phyloP scores from a whole-genome alignment of 2,888 invertebrate genomes.

The Ophion slaviceki region DNA sequence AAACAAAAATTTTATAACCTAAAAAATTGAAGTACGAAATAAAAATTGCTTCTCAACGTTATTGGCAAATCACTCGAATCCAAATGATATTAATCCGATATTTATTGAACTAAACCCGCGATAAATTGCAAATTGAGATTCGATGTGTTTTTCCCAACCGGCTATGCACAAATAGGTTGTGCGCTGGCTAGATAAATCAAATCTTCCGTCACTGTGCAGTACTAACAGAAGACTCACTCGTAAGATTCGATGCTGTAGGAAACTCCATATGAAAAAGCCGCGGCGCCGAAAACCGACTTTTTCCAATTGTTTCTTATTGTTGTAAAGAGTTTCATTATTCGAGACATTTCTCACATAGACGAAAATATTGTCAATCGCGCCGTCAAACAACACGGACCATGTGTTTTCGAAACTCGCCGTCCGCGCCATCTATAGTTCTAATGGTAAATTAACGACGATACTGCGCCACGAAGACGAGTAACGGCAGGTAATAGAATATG shows the following conservation, averaged over 20 bases:
- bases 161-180: conserved; percentile 16
- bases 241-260: conserved; percentile 89
- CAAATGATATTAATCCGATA: not conserved
- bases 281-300: conserved; percentile 90
- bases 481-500: not conserved
- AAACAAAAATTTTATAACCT: too few species aligned
- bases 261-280: conserved; percentile 89
- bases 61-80: not conserved
- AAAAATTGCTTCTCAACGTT: not conserved
- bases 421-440: conserved; percentile 13
- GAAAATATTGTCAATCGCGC: not conserved
- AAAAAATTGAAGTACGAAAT: too few species aligned
- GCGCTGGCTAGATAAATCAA: not conserved
- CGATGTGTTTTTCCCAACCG: not conserved
- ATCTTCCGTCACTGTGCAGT: not conserved
- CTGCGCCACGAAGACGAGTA: not conserved
- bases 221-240: conserved; percentile 86
- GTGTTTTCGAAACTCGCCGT: not conserved
- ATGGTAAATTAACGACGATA: not conserved
- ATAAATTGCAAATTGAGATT: not conserved
- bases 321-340: conserved; percentile 87
- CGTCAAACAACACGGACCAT: not conserved
- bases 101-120: not conserved
- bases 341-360: conserved; percentile 60
- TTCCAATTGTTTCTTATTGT: conserved; percentile 94